Evolutionary conservation across 2,888 invertebrate species (phyloP).

Genomic region (Tetanocera ferruginea): DNA sequence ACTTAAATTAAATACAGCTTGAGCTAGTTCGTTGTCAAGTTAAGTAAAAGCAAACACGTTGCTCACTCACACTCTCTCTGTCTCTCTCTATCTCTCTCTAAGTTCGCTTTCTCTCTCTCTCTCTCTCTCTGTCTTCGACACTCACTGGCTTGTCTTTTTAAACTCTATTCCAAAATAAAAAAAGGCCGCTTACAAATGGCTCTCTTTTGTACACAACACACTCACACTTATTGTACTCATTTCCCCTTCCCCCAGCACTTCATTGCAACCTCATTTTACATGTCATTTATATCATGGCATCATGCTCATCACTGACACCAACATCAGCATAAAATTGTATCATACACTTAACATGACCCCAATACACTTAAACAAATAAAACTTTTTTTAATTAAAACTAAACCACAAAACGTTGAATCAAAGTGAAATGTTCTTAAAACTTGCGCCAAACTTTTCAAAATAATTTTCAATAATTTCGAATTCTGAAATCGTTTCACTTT

Average conservation of each 20-base stretch:
- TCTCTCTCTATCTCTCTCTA: constrained; percentile 29
- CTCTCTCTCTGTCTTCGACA: constrained; percentile 40
- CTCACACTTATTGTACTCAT: constrained; percentile 9
- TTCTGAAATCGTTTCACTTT: not conserved
- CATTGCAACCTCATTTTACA: not conserved
- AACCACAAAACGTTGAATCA: not conserved
- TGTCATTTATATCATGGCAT: not conserved
- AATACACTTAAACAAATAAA: not conserved
- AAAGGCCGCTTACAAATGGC: not conserved
- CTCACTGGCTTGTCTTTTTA: constrained; percentile 8
- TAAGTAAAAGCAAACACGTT: not conserved
- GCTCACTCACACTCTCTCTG: constrained; percentile 12
- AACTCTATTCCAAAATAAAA: not conserved
- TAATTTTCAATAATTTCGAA: not conserved
- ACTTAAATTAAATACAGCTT: not conserved
- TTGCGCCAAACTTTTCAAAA: not conserved
- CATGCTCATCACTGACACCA: not conserved
- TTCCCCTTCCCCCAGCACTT: not conserved
- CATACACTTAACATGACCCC: constrained; percentile 4
- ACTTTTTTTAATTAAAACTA: not conserved
- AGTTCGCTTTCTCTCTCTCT: constrained; percentile 26
- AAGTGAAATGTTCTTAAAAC: not conserved
- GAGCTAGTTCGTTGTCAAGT: not conserved
- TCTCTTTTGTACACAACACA: not conserved
- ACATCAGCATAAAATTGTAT: constrained; percentile 14